Evolutionary conservation across 2,888 invertebrate species (phyloP), one percentile per base, ranked within the genome.

Genomic region (Panzeria rudis): DNA sequence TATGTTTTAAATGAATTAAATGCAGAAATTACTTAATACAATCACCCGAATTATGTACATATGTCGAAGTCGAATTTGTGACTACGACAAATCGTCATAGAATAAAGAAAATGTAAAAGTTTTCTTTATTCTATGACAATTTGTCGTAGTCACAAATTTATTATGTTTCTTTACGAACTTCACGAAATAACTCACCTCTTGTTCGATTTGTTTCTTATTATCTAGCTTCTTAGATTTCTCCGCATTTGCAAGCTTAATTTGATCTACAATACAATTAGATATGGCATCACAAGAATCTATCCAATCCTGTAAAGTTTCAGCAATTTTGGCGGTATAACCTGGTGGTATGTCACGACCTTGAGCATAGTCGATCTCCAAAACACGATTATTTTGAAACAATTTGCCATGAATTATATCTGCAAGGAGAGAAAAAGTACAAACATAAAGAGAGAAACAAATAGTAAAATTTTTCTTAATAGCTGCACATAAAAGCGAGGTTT

Each of bases 331-430:
- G 0, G 98, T 95, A 90, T 98, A 97, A 71, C 96, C 97, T 0
- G 96, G 95, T 44, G 96, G 95, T 38, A 98, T 98, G 90, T 99
- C 99, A 20, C 99, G 94, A 0, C 98, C 98, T 44, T 98, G 95
- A 0, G 98, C 98, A 89, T 97, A 98, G 91, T 99, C 98, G 0
- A 99, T 96, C 93, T 99, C 98, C 47, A 99, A 94, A 86, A 97
- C 96, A 88, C 97, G 97, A 92, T 98, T 97, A 90, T 97, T 97
- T 92, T 99, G 99, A 92, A 99, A 99, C 87, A 99, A 93, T 93
- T 98, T 99, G 2, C 98, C 99, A 88, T 97, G 97, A 88, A 98
- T 98, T 87, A 99, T 97, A 91, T 98, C 97, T 95, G 93, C 0
- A 93, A 84, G 29, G 38, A 29, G 2, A n/a, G 25, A 66, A 79